phyloP scores from a whole-genome alignment of 2,797 vertebrate species.

The Menidia menidia region DNA sequence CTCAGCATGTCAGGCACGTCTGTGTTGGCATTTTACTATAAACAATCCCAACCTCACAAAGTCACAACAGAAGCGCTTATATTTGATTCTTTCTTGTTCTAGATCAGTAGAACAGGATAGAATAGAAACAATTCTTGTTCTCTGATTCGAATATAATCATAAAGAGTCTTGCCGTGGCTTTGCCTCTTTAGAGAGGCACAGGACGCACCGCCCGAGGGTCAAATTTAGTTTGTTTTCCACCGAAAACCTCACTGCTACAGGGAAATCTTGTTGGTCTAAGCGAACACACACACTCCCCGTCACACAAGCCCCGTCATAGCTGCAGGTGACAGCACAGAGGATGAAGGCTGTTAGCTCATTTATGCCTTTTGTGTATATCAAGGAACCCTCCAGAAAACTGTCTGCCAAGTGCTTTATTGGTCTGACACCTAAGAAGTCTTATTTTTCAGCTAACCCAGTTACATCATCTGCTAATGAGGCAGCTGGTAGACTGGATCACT shows the following conservation, averaged over 20 bases:
- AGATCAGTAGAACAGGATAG: neutral
- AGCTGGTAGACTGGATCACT: conserved; percentile 27
- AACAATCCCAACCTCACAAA: neutral
- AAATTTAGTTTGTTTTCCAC: conserved; percentile 62
- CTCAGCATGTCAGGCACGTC: neutral
- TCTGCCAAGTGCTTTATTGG: conserved; percentile 9
- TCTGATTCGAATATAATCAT: neutral
- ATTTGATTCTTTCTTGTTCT: neutral
- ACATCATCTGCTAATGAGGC: conserved; percentile 34
- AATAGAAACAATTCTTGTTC: neutral
- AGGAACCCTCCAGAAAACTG: neutral
- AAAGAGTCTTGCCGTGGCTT: neutral
- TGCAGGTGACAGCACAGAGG: conserved; percentile 26
- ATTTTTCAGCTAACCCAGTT: conserved; percentile 13
- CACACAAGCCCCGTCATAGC: conserved; percentile 10
- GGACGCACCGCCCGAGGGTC: conserved; percentile 17
- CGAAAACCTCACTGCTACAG: conserved; percentile 51
- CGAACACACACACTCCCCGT: conserved; percentile 20
- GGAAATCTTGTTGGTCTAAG: conserved; percentile 44
- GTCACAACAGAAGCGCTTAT: neutral
- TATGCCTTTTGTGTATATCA: conserved; percentile 14
- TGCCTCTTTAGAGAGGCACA: conserved; percentile 12
- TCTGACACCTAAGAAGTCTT: conserved; percentile 2
- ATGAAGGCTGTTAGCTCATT: conserved; percentile 12
- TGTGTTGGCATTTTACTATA: no score